Conservation (phyloP, 2,797 vertebrate species). For the Anabas testudineus region DNA sequence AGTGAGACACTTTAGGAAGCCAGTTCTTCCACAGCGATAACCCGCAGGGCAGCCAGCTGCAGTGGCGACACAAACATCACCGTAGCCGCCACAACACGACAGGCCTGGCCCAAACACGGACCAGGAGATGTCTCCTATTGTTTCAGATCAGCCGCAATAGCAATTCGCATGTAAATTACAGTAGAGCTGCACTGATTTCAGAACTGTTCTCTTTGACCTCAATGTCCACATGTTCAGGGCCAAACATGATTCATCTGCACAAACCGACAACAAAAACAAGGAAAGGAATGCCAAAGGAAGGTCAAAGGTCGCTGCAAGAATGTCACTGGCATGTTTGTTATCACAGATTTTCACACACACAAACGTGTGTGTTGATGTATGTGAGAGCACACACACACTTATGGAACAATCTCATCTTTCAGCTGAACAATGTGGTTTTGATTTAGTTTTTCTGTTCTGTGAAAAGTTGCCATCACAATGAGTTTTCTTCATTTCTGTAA, state of each 20-base stretch:
- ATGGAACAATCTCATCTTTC: slow-evolving; percentile 9
- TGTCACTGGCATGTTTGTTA: slow-evolving; percentile 61
- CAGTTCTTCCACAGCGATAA: slow-evolving; percentile 61
- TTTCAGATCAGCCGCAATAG: not conserved
- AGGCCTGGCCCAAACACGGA: slow-evolving; percentile 20
- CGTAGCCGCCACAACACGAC: slow-evolving; percentile 21
- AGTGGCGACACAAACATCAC: slow-evolving; percentile 49
- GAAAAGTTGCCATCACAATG: not conserved
- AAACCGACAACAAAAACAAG: slow-evolving; percentile 54
- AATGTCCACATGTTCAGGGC: not conserved
- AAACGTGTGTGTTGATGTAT: not conserved
- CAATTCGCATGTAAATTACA: slow-evolving; percentile 1
- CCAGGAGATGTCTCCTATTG: slow-evolving; percentile 19
- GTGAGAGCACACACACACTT: not conserved
- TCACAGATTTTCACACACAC: slow-evolving; percentile 50
- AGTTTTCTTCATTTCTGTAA: slow-evolving; percentile 28
- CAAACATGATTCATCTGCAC: slow-evolving; percentile 50
- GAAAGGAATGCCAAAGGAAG: slow-evolving; percentile 60
- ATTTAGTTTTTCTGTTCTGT: slow-evolving; percentile 13
- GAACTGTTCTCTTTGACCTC: slow-evolving; percentile 7
- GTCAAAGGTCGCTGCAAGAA: slow-evolving; percentile 70
- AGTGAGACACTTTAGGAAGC: slow-evolving; percentile 46
- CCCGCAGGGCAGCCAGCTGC: slow-evolving; percentile 45
- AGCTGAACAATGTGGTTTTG: slow-evolving; percentile 34
- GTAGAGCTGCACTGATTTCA: not conserved